Evolutionary conservation across 2,797 vertebrate species (phyloP).

Genomic region (Numenius phaeopus): DNA sequence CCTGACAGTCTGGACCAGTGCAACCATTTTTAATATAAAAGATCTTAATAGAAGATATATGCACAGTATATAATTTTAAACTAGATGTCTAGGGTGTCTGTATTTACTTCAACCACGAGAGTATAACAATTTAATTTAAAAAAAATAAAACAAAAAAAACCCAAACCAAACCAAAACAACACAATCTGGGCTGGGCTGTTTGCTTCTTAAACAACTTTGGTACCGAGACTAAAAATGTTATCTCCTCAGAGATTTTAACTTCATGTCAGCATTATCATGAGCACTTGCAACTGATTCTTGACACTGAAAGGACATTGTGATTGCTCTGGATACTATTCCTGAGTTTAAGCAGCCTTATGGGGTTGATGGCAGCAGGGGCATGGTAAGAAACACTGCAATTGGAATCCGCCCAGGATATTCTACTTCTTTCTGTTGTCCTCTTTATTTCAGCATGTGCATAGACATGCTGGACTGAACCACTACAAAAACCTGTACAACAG

Average conservation of each 20-base stretch:
- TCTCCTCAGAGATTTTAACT: background rate
- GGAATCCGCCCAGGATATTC: background rate
- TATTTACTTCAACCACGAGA: background rate
- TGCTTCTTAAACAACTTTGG: background rate
- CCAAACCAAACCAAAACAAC: rapidly evolving
- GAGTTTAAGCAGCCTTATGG: background rate
- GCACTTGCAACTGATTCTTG: background rate
- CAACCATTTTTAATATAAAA: background rate
- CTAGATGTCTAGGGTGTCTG: background rate
- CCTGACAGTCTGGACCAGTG: background rate
- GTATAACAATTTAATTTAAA: background rate
- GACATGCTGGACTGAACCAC: background rate
- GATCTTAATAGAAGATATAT: background rate
- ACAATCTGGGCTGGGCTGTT: background rate
- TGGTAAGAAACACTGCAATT: background rate
- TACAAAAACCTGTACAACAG: background rate
- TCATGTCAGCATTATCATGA: background rate
- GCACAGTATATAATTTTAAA: background rate
- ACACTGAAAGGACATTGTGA: background rate
- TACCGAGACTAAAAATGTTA: background rate
- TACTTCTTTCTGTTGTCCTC: background rate
- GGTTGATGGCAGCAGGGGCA: background rate
- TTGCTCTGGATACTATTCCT: background rate
- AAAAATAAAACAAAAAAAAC: background rate
- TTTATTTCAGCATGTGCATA: background rate